Percentiles rank a stretch among this genome's conserved stretches.
These are phyloP conservation scores for Tethya wilhelma DNA, from an alignment of 37 sponge, comb jelly and placozoan species.

Conservation along the genomic window DNA sequence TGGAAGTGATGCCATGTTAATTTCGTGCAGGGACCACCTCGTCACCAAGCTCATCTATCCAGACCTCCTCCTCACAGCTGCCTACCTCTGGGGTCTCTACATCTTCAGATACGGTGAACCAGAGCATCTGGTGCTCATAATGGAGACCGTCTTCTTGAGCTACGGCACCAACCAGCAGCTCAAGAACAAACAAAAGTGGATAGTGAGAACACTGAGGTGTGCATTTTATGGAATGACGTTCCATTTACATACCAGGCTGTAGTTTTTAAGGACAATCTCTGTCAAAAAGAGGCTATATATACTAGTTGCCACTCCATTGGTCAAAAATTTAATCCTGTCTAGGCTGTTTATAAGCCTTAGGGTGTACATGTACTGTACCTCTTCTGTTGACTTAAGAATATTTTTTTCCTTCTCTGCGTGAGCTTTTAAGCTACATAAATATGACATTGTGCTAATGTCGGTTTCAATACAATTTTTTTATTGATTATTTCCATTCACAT, in stretches of 20 bases:
- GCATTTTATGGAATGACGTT: neutral
- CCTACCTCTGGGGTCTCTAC: conserved; percentile 77
- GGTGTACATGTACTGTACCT: too few relatives aligned
- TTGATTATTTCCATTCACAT: too few relatives aligned
- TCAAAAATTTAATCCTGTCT: too few relatives aligned
- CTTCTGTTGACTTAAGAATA: too few relatives aligned
- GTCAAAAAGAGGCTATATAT: neutral
- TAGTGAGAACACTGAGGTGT: conserved; percentile 2
- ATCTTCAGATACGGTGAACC: conserved; percentile 59
- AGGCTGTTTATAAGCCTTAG: too few relatives aligned
- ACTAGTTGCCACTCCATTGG: too few relatives aligned
- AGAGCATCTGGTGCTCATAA: conserved; percentile 56
- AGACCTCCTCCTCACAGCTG: conserved; percentile 60
- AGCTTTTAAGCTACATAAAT: too few relatives aligned
- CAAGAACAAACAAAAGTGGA: neutral
- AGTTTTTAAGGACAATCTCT: neutral
- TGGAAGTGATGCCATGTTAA: conserved; percentile 1
- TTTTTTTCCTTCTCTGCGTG: too few relatives aligned
- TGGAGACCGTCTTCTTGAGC: conserved; percentile 57
- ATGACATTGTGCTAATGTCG: too few relatives aligned
- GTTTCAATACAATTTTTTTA: too few relatives aligned
- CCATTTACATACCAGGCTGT: neutral
- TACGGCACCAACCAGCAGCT: conserved; percentile 21
- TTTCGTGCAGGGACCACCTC: conserved; percentile 29
- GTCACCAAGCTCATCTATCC: conserved; percentile 19